Evolutionary conservation across 2,797 vertebrate genomes (phyloP).

Genomic region (Heterohyrax brucei): DNA sequence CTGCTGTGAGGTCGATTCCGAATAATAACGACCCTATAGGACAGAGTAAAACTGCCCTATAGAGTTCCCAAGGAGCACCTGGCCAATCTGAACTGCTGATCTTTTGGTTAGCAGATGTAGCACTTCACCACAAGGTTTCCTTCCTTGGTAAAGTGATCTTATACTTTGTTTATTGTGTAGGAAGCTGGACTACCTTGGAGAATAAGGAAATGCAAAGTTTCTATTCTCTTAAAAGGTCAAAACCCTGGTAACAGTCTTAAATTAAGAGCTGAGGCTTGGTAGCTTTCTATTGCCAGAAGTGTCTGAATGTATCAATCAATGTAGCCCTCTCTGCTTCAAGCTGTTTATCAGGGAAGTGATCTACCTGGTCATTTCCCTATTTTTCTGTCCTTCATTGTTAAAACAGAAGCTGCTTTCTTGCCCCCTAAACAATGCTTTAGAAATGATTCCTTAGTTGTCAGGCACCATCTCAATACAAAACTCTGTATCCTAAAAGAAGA

Average conservation of each 20-base stretch:
- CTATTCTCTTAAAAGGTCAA: not conserved
- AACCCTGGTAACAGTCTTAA: not conserved
- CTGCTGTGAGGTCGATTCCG: no score
- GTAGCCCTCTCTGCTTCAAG: not conserved
- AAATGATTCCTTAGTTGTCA: not conserved
- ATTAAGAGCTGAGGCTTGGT: not conserved
- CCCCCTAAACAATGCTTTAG: not conserved
- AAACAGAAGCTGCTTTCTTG: conserved; percentile 12
- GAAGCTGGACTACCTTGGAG: not conserved
- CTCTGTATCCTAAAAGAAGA: not conserved
- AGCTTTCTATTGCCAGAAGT: not conserved
- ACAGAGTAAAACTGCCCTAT: no score
- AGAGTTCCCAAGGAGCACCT: no score
- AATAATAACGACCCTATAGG: no score
- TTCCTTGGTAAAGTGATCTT: not conserved
- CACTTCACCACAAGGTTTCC: no score
- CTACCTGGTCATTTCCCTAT: not conserved
- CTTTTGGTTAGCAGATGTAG: no score
- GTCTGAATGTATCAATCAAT: not conserved
- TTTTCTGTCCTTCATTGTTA: not conserved
- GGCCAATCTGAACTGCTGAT: no score
- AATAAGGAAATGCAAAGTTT: conserved; percentile 1
- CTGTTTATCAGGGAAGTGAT: conserved; percentile 38
- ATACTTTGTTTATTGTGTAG: not conserved
- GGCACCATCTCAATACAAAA: not conserved